phyloP scores from a whole-genome alignment of 2,888 invertebrate species.

The Anoplius nigerrimus region DNA sequence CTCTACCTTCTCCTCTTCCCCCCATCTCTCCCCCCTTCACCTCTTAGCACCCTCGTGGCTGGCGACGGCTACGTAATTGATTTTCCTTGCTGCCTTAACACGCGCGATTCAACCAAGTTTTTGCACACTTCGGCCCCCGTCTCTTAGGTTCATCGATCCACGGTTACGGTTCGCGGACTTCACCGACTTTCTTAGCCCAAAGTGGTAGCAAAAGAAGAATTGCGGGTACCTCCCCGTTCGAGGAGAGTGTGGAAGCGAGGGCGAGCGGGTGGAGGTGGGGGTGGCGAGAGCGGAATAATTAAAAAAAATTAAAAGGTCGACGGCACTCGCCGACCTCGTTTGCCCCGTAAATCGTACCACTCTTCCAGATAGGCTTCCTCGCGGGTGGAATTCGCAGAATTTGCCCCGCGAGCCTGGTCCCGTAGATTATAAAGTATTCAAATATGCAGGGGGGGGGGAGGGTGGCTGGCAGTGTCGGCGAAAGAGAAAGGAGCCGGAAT shows the following conservation, averaged over 20 bases:
- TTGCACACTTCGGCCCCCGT: conserved; percentile 20
- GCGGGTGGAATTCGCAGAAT: conserved; percentile 47
- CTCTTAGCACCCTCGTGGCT: conserved; percentile 1
- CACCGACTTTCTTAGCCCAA: conserved; percentile 32
- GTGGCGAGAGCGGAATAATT: conserved; percentile 27
- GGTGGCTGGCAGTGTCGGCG: conserved; percentile 9
- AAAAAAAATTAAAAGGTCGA: conserved; percentile 32
- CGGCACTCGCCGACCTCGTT: conserved; percentile 31
- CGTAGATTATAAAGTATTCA: conserved; percentile 58
- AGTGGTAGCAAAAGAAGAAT: conserved; percentile 6
- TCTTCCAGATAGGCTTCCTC: conserved; percentile 45
- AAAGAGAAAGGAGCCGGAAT: conserved; percentile 13
- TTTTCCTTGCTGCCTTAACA: conserved; percentile 52
- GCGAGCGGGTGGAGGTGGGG: background rate
- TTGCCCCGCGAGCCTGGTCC: conserved; percentile 25
- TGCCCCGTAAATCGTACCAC: conserved; percentile 39
- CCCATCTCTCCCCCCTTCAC: conserved; percentile 18
- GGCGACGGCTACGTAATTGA: conserved; percentile 48
- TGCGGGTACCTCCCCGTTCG: background rate
- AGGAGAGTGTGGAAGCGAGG: no score
- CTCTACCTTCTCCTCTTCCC: no score
- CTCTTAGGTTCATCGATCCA: conserved; percentile 41
- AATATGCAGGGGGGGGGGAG: conserved; percentile 49
- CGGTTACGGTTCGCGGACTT: conserved; percentile 30
- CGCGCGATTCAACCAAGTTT: conserved; percentile 47